Percentiles rank a stretch among this genome's conserved stretches.
Evolutionary conservation across 2,113 vertebrate genomes (phyloP).

Genomic region (Rostratula benghalensis): DNA sequence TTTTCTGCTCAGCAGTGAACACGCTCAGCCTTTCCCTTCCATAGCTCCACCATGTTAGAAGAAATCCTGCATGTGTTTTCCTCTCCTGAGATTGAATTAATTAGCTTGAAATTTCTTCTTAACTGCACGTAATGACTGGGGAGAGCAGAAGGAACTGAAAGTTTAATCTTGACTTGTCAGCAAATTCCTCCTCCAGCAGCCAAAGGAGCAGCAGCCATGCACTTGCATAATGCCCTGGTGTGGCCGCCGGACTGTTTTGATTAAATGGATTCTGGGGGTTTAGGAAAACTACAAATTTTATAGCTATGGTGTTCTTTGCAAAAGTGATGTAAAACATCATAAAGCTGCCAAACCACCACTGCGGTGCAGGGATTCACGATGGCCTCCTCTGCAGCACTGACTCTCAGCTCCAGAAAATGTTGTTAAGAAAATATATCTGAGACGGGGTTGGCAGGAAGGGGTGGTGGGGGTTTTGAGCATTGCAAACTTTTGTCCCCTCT

Average conservation of each 20-base stretch:
- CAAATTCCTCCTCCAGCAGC: slow-evolving; percentile 48
- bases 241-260: slow-evolving; percentile 66
- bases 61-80: neutral
- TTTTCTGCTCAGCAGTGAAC: neutral
- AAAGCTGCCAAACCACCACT: slow-evolving; percentile 67
- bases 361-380: neutral
- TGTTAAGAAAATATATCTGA: neutral
- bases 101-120: slow-evolving; percentile 42
- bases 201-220: slow-evolving; percentile 23
- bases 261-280: slow-evolving; percentile 75
- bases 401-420: neutral
- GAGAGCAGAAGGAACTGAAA: slow-evolving; percentile 29
- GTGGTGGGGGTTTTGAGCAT: neutral
- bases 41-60: neutral
- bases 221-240: slow-evolving; percentile 55
- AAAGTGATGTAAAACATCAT: slow-evolving; percentile 74
- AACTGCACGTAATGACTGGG: slow-evolving; percentile 18
- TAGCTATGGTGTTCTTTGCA: slow-evolving; percentile 70
- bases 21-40: neutral
- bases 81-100: slow-evolving; percentile 54
- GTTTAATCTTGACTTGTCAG: slow-evolving; percentile 52
- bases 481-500: neutral
- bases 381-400: slow-evolving; percentile 7
- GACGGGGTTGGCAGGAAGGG: neutral
- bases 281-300: slow-evolving; percentile 74